Evolutionary conservation across 2,113 vertebrate genomes (phyloP), one percentile per base, ranked within the genome.

Genomic region (Gymnobelideus leadbeateri): DNA sequence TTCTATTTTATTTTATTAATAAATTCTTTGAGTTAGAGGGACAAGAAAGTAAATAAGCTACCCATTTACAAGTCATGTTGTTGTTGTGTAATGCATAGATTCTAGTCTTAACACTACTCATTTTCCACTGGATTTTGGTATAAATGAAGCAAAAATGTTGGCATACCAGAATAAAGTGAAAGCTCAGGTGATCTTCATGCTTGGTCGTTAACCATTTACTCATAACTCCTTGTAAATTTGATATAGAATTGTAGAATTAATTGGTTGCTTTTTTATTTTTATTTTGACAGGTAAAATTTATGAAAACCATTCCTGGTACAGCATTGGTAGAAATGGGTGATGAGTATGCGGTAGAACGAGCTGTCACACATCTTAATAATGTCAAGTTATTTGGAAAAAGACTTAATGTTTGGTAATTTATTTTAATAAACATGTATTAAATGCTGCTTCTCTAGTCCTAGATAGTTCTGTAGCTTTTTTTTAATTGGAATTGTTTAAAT

Each of bases 301-400:
- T 99, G 99, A 99, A 99, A 99, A 99, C 99, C 43, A 99, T 99
- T 97, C 99, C 99, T 0, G 99, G 99, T 46, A 99, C 99, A 0
- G 99, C 99, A 8, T 96, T 99, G 97, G 99, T 99, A 52, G 99
- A 99, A 98, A 99, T 99, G 99, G 99, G 99, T 23, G 99, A 99
- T 95, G 99, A 99, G 94, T 99, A 99, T 12, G 99, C 99, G 52
- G 99, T 99, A 89, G 99, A 99, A 98, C 98, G 99, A 98, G 99
- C 99, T 51, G 99, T 99, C 97, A 99, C 99, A 89, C 99, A 99
- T 98, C 99, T 99, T 93, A 99, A 99, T 98, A 99, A 99, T 91
- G 99, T 99, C 98, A 99, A 99, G 97, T 98, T 99, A 93, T 99
- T 99, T 98, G 99, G 99, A 93, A 99, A 99, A 98, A 99, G 99